Percentiles rank a stretch among this genome's conserved stretches.
phyloP scores from a whole-genome alignment of 2,888 invertebrate species.

The Cataglyphis livida region DNA sequence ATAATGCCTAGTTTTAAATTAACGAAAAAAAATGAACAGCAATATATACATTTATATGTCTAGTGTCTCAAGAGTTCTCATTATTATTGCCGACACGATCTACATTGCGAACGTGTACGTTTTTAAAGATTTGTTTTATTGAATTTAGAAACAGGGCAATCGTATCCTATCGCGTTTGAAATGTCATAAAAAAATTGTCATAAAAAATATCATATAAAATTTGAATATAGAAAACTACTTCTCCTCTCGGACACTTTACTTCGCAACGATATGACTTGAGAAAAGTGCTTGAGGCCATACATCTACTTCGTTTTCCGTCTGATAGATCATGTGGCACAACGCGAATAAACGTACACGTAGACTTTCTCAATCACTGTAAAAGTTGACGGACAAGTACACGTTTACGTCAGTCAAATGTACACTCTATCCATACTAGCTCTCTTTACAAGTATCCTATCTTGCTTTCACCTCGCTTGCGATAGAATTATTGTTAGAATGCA shows the following conservation, averaged over 20 bases:
- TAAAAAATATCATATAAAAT: not conserved
- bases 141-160: not conserved
- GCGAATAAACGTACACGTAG: not conserved
- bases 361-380: not conserved
- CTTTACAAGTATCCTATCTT: not conserved
- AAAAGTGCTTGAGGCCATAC: not conserved
- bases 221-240: not conserved
- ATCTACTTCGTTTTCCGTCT: not conserved
- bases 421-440: not conserved
- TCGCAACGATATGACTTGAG: not conserved
- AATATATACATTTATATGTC: not conserved
- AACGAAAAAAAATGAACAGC: not conserved
- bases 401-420: too few species aligned
- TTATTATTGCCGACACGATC: not conserved
- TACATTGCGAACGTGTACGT: not conserved
- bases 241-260: not conserved
- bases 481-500: not conserved
- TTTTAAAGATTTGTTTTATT: not conserved
- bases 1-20: not conserved
- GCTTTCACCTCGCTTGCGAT: conserved; percentile 17
- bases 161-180: not conserved
- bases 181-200: not conserved
- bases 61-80: not conserved
- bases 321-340: not conserved
- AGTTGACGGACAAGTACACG: not conserved